Base-by-base conservation (phyloP, 2,797 vertebrate genomes). In the Pogonophryne albipinna region DNA sequence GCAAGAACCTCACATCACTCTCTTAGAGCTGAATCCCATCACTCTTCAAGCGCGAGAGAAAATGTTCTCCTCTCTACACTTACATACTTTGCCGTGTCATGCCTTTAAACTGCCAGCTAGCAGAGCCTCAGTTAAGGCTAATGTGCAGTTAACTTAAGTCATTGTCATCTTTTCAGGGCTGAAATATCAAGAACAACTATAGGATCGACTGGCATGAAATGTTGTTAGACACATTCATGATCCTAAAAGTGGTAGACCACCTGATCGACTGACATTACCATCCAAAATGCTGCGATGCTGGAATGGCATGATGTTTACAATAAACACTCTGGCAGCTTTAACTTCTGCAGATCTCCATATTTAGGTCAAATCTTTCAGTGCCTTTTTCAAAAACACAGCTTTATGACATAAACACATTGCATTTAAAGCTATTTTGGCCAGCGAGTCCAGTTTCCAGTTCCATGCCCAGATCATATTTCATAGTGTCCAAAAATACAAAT, bases 351-450 rank as follows among this genome's bases (percentile, higher is more conserved):
- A 27, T 27, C 4, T 27, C 23, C 23, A 27, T 27, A 27, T 27
- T 27, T 4, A 27, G 23, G 23, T 27, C 0, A 50, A 38, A 50
- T 12, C n/a, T 65, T 62, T 78, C 58, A 61, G 45, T 52, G 19
- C 16, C 60, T 64, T 16, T 41, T 47, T 12, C 6, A 49, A 45
- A 69, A 53, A 58, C 2, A 73, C 47, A 47, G 31, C 57, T 65
- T 65, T 50, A 74, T 20, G 59, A 75, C 23, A 66, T 10, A 71
- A 75, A 83, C 49, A 59, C 5, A 1, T 14, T 12, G 23, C 81
- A 62, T 82, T 85, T 71, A 74, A 13, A 9, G 52, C 11, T 31
- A 34, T 52, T 67, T 71, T 73, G 66, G 85, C 57, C 1, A 79
- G 68, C 38, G 56, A 19, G 71, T 83, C 34, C 66, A 44, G 19